These are phyloP conservation scores for Albula glossodonta DNA, from an alignment of 2,113 vertebrate species.

Conservation along the genomic window DNA sequence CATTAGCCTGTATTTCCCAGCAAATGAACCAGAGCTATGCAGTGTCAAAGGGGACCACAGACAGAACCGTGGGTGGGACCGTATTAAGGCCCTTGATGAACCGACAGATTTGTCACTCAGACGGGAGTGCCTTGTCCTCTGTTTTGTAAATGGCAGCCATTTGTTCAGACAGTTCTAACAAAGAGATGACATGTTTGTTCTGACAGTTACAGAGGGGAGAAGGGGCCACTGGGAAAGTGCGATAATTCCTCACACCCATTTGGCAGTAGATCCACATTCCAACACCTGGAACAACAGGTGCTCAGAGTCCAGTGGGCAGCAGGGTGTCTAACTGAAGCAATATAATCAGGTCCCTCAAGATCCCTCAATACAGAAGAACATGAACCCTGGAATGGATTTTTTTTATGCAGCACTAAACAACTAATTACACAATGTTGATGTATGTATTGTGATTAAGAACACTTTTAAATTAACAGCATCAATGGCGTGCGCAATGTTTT, in stretches of 20 bases:
- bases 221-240: constrained; percentile 4
- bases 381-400: not conserved
- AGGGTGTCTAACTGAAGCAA: not conserved
- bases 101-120: not conserved
- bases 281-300: constrained; percentile 17
- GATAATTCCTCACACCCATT: constrained; percentile 1
- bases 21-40: not conserved
- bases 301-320: not conserved
- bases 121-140: not conserved
- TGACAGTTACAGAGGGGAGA: not conserved
- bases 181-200: not conserved
- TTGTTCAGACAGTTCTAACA: not conserved
- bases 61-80: not conserved
- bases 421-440: not conserved
- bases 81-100: not conserved
- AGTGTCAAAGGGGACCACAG: not conserved
- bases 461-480: not conserved
- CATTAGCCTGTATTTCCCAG: not conserved
- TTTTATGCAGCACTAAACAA: not conserved
- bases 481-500: not conserved
- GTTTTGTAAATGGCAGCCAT: not conserved
- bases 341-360: not conserved
- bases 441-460: not conserved
- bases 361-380: not conserved
- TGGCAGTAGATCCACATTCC: not conserved